Evolutionary conservation across 2,888 invertebrate species (phyloP).

Genomic region (Hirtodrosophila trivittata): DNA sequence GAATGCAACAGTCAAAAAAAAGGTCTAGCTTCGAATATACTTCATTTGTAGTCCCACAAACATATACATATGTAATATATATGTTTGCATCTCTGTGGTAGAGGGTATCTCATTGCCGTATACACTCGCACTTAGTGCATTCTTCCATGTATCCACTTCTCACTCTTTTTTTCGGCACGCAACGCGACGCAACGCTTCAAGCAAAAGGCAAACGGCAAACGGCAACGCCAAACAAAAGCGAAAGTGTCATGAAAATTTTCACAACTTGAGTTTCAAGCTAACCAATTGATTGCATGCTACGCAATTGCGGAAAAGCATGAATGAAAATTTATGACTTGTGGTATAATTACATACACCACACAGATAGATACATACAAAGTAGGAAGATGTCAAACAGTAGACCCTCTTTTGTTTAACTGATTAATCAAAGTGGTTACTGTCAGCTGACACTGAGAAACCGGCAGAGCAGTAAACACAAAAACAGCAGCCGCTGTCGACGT

Average conservation of each 20-base stretch:
- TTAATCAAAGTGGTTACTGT: slow-evolving; percentile 23
- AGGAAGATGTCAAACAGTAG: slow-evolving; percentile 14
- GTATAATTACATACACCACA: slow-evolving; percentile 6
- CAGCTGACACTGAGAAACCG: slow-evolving; percentile 19
- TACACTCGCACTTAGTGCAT: background rate
- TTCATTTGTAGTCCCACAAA: too few species aligned
- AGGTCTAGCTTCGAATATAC: too few species aligned
- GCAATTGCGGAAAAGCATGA: slow-evolving; percentile 47
- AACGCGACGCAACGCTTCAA: slow-evolving; percentile 48
- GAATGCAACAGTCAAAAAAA: too few species aligned
- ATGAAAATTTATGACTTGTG: slow-evolving; percentile 42
- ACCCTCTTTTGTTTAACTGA: slow-evolving; percentile 16
- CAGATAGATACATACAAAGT: background rate
- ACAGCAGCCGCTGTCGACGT: background rate
- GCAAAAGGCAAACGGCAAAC: slow-evolving; percentile 2
- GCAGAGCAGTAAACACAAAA: background rate
- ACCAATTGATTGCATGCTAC: slow-evolving; percentile 22
- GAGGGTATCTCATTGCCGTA: too few species aligned
- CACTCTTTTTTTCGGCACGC: slow-evolving; percentile 36
- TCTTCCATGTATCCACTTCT: background rate
- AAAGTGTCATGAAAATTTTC: slow-evolving; percentile 55
- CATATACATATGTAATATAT: too few species aligned
- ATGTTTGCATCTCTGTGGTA: too few species aligned
- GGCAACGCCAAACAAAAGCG: slow-evolving; percentile 49
- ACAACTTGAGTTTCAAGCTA: background rate